These are phyloP conservation scores for Agrypnia vestita DNA, from an alignment of 1,140 invertebrate species.

Conservation along the genomic window DNA sequence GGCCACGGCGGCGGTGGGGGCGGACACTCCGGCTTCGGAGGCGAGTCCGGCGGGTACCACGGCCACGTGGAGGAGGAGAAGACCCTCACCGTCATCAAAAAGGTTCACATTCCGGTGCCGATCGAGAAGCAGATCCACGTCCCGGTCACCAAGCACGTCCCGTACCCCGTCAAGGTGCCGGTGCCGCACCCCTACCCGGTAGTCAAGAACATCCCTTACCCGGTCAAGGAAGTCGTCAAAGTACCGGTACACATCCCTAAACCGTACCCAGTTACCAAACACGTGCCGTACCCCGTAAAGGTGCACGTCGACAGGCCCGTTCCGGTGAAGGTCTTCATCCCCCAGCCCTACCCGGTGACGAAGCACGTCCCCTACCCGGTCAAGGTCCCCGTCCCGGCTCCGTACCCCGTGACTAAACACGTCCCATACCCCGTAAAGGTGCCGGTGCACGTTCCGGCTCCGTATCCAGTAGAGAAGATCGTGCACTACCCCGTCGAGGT, in stretches of 20 bases:
- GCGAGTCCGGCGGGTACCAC: conserved; percentile 60
- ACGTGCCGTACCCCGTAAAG: conserved; percentile 77
- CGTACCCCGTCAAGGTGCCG: conserved; percentile 74
- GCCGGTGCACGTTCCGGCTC: conserved; percentile 78
- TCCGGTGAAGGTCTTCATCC: conserved; percentile 79
- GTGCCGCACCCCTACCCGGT: conserved; percentile 77
- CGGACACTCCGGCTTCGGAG: conserved; percentile 61
- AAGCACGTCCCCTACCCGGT: conserved; percentile 80
- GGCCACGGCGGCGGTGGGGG: conserved; percentile 61
- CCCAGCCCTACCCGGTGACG: conserved; percentile 76
- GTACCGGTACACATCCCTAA: conserved; percentile 76
- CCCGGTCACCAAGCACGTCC: conserved; percentile 75
- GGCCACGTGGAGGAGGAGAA: conserved; percentile 76
- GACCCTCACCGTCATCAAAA: conserved; percentile 84
- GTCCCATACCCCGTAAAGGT: conserved; percentile 80
- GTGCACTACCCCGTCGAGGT: conserved; percentile 83
- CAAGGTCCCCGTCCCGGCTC: conserved; percentile 79
- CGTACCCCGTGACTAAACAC: conserved; percentile 83
- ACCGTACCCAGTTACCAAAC: conserved; percentile 80
- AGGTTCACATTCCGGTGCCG: conserved; percentile 78
- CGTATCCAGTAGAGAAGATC: conserved; percentile 82
- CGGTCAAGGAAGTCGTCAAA: conserved; percentile 78
- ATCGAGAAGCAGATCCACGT: conserved; percentile 75
- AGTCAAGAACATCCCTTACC: conserved; percentile 76
- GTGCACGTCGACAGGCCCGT: conserved; percentile 78